phyloP scores from a whole-genome alignment of 2,797 vertebrate species.

The Micropoecilia bifurca region DNA sequence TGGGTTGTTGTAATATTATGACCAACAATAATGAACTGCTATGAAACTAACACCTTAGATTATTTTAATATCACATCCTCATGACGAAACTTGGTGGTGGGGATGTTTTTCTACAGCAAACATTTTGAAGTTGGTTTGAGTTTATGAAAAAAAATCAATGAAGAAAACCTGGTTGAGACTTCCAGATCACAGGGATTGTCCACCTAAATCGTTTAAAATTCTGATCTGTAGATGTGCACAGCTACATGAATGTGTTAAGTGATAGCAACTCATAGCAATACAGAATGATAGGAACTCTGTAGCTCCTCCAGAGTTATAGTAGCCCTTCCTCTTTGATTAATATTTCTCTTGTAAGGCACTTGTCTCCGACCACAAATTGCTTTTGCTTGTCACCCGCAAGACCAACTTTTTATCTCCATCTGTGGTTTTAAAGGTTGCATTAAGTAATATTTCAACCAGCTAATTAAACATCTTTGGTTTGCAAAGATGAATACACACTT shows the following conservation, averaged over 20 bases:
- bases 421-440: background rate
- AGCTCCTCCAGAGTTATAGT: too few relatives aligned
- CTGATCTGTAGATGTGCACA: background rate
- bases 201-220: background rate
- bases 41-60: too few relatives aligned
- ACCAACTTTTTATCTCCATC: background rate
- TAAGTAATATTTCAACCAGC: background rate
- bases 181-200: background rate
- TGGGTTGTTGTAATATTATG: too few relatives aligned
- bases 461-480: background rate
- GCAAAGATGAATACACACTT: background rate
- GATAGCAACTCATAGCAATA: too few relatives aligned
- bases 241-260: background rate
- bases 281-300: background rate
- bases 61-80: too few relatives aligned
- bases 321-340: too few relatives aligned
- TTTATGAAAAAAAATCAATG: background rate
- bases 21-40: too few relatives aligned
- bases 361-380: background rate
- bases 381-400: background rate
- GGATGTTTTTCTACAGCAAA: background rate
- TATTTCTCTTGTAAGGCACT: background rate
- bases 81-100: background rate
- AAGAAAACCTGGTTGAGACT: background rate
- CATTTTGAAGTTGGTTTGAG: constrained; percentile 7